Evolutionary conservation across 2,888 invertebrate genomes (phyloP), one percentile per base, ranked within the genome.

Genomic region (Zelleria hepariella): DNA sequence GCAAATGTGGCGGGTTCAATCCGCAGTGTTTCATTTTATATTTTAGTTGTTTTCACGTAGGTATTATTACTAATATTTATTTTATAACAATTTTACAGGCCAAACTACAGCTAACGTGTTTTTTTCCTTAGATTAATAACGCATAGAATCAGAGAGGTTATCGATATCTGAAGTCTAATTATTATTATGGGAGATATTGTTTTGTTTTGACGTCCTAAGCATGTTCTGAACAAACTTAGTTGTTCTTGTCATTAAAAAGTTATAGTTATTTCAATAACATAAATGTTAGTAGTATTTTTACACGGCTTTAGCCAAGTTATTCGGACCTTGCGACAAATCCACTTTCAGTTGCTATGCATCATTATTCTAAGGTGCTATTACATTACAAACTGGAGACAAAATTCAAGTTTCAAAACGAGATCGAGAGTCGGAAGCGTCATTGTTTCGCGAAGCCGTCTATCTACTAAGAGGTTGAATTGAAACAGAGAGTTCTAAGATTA

Each of bases 1-100:
- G 81, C 78, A 77, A 57, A 48, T 81, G 74, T 74, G 66, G 26
- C 26, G 4, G 26, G 67, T 69, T 78, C 74, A n/a, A 78, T 82
- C 68, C 67, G 67, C 66, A 63, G 7, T 26, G 7, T 26, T 26
- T 42, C 10, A 15, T 42, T 15, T 1, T 15, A 15, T 42, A 42
- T 15, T 42, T 42, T 15, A 42, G 32, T 42, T 42, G 32, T 42
- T 42, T 42, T 10, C 32, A 42, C 32, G 32, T 15, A 42, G 2
- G 4, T 32, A 5, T 6, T 42, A 42, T 15, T n/a, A n/a, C n/a
- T n/a, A n/a, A 64, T 76, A 72, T 63, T 65, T 65, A 61, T 62
- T 61, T 59, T 54, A 21, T 51, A 51, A 51, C 23, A 21, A 51
- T 20, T 51, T 51, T 51, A 51, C 20, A 51, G 51, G 21, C 51